phyloP scores from a whole-genome alignment of 2,797 vertebrate genomes.

The Clarias laeviceps region DNA sequence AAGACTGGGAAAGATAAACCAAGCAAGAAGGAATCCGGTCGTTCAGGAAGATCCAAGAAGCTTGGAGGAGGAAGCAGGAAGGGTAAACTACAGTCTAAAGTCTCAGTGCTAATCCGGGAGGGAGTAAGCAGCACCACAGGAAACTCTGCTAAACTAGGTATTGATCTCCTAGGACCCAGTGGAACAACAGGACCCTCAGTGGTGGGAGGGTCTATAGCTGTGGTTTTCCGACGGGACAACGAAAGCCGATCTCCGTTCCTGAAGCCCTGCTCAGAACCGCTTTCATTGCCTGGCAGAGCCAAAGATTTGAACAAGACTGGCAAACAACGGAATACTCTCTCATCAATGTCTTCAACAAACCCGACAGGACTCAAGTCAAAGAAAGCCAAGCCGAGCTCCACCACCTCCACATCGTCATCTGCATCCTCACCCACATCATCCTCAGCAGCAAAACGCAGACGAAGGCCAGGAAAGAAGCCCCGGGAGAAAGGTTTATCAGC shows the following conservation, averaged over 20 bases:
- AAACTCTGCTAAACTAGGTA: constrained; percentile 72
- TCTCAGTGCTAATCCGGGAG: constrained; percentile 89
- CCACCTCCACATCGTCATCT: constrained; percentile 80
- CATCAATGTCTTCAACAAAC: constrained; percentile 62
- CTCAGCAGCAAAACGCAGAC: constrained; percentile 75
- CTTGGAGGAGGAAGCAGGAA: constrained; percentile 70
- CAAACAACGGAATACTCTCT: constrained; percentile 69
- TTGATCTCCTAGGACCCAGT: constrained; percentile 72
- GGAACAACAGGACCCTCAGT: constrained; percentile 69
- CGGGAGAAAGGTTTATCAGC: constrained; percentile 63
- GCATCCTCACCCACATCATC: constrained; percentile 77
- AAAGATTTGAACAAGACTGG: constrained; percentile 68
- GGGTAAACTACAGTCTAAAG: constrained; percentile 92
- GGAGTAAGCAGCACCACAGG: constrained; percentile 90
- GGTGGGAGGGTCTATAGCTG: constrained; percentile 86
- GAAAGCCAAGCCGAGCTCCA: constrained; percentile 77
- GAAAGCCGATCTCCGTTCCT: constrained; percentile 92
- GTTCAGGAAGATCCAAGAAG: constrained; percentile 74
- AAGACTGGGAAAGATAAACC: constrained; percentile 76
- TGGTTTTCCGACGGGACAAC: constrained; percentile 90
- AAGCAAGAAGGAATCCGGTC: constrained; percentile 68
- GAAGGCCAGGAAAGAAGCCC: constrained; percentile 72
- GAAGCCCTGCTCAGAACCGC: constrained; percentile 81
- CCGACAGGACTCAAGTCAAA: constrained; percentile 67
- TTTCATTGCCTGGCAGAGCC: constrained; percentile 64